Evolutionary conservation across 2,113 vertebrate genomes (phyloP).

Genomic region (Myiozetetes cayanensis): DNA sequence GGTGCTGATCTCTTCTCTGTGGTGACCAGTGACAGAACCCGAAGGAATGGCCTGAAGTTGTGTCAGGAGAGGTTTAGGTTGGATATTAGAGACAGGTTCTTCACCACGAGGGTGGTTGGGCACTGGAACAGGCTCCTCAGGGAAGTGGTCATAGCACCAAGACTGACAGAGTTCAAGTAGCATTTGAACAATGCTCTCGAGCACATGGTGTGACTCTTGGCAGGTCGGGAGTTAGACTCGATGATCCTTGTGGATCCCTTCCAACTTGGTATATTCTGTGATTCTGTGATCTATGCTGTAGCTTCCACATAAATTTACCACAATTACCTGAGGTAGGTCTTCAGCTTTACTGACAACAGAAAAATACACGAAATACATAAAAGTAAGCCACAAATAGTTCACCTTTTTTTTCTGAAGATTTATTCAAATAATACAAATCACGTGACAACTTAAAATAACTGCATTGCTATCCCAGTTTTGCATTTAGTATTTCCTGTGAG

Average conservation of each 20-base stretch:
- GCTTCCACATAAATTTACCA: background rate
- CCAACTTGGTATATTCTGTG: background rate
- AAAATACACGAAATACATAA: background rate
- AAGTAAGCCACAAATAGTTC: background rate
- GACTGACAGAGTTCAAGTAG: background rate
- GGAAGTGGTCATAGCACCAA: background rate
- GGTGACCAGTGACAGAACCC: background rate
- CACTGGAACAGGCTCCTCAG: background rate
- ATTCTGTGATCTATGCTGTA: background rate
- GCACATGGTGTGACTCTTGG: background rate
- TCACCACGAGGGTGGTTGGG: background rate
- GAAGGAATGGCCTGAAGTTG: background rate
- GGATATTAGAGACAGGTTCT: background rate
- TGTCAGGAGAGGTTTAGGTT: background rate
- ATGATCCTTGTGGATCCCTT: background rate
- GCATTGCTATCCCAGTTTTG: background rate
- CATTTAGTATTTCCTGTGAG: background rate
- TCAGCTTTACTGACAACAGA: background rate
- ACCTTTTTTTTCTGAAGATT: slow-evolving; percentile 21
- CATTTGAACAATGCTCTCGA: background rate
- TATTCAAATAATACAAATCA: slow-evolving; percentile 31
- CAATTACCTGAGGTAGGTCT: background rate
- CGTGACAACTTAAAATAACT: background rate
- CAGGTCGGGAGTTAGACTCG: background rate
- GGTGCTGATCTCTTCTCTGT: background rate